These are phyloP conservation scores for Trididemnum clinides DNA, from an alignment of 23 tunicate genomes.

Conservation along the genomic window DNA sequence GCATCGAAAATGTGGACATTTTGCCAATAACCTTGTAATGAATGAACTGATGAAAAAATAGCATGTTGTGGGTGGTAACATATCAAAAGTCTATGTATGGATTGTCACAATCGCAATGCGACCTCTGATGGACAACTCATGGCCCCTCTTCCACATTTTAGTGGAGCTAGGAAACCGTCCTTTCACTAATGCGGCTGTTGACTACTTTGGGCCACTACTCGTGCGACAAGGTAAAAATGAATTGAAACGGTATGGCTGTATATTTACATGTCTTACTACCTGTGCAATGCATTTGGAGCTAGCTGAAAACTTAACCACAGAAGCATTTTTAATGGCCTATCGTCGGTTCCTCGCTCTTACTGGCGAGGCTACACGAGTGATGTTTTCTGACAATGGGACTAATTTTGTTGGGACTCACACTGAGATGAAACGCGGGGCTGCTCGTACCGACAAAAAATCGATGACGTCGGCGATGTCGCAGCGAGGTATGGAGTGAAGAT, in stretches of 20 bases:
- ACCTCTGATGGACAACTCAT: neutral
- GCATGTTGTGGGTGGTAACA: neutral
- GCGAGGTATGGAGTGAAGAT: neutral
- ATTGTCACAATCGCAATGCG: neutral
- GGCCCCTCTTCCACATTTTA: neutral
- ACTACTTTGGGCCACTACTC: neutral
- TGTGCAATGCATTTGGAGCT: neutral
- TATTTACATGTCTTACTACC: neutral
- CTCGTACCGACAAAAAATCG: neutral
- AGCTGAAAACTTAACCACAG: neutral
- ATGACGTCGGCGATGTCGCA: neutral
- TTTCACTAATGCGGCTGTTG: neutral
- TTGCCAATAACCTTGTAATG: neutral
- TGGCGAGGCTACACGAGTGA: neutral
- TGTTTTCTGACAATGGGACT: neutral
- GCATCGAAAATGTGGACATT: neutral
- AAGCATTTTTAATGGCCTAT: neutral
- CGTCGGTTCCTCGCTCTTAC: neutral
- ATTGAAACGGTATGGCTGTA: neutral
- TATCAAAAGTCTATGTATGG: neutral
- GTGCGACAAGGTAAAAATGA: neutral
- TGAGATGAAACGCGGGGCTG: neutral
- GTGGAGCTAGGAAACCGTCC: neutral
- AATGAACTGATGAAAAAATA: neutral
- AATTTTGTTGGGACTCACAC: neutral